These are phyloP conservation scores for Zosterops lateralis DNA, from an alignment of 2,113 vertebrate species.

Conservation along the genomic window DNA sequence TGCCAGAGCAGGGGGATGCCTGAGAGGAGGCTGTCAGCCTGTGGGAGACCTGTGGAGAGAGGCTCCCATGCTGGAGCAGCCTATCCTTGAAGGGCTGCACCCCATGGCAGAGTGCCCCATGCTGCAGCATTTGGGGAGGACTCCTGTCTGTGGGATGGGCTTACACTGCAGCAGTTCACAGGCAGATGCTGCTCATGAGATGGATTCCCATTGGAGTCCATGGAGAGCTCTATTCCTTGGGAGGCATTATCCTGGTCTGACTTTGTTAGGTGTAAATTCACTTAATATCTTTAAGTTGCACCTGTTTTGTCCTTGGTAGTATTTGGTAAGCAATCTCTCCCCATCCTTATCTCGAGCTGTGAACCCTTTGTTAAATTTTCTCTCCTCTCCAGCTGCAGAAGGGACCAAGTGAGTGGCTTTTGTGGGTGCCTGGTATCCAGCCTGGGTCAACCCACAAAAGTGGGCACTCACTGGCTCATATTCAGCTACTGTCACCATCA, in stretches of 20 bases:
- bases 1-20: too few species aligned
- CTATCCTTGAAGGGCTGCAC: not conserved
- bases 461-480: not conserved
- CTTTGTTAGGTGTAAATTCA: not conserved
- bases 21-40: too few species aligned
- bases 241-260: not conserved
- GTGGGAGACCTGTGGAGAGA: too few species aligned
- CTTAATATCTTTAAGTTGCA: not conserved
- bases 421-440: not conserved
- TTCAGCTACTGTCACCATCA: not conserved
- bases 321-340: not conserved
- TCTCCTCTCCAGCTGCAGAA: not conserved
- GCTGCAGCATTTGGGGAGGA: not conserved
- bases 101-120: not conserved
- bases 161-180: not conserved
- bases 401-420: not conserved
- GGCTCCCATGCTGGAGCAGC: too few species aligned
- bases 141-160: not conserved
- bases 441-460: not conserved
- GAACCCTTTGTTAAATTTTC: not conserved
- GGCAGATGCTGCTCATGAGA: not conserved
- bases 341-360: fast-evolving
- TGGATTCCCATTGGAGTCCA: not conserved
- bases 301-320: not conserved
- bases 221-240: not conserved